phyloP scores from a whole-genome alignment of 2,888 invertebrate genomes.

The Cerceris ruficornis region DNA sequence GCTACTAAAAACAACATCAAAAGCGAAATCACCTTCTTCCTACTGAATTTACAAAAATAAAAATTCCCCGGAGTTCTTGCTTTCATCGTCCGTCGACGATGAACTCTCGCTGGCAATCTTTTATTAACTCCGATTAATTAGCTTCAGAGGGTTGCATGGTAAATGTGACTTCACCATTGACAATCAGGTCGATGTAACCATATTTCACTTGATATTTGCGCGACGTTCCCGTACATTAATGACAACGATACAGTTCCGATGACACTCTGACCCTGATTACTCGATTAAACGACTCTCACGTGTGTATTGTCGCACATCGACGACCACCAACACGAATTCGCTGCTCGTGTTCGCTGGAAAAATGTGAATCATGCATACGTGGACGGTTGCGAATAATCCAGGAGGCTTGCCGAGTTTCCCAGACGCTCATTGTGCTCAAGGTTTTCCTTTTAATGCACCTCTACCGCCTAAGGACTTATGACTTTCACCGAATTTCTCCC shows the following conservation, averaged over 20 bases:
- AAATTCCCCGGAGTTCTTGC: too few species aligned
- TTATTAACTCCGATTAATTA: background rate
- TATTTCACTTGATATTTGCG: constrained; percentile 30
- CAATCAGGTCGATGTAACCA: background rate
- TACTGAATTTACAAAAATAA: too few species aligned
- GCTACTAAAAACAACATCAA: too few species aligned
- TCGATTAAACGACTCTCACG: constrained; percentile 39
- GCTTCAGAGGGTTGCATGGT: background rate
- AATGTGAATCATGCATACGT: constrained; percentile 11
- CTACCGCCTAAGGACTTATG: background rate
- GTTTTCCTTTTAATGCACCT: background rate
- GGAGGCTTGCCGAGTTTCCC: background rate
- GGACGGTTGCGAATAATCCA: background rate
- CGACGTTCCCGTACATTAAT: constrained; percentile 18
- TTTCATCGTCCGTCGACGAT: background rate
- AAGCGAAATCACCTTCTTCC: too few species aligned
- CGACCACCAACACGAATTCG: background rate
- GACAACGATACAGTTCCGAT: constrained; percentile 59
- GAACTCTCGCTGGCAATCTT: background rate
- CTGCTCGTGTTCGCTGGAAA: background rate
- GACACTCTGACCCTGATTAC: constrained; percentile 65
- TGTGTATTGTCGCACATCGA: background rate
- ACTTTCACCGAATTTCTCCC: constrained; percentile 1
- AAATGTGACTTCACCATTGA: background rate
- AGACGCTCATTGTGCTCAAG: constrained; percentile 9